phyloP scores from a whole-genome alignment of 30 jellyfish, hydroid and myxozoan species.

The Pseudorhiza aurosa region DNA sequence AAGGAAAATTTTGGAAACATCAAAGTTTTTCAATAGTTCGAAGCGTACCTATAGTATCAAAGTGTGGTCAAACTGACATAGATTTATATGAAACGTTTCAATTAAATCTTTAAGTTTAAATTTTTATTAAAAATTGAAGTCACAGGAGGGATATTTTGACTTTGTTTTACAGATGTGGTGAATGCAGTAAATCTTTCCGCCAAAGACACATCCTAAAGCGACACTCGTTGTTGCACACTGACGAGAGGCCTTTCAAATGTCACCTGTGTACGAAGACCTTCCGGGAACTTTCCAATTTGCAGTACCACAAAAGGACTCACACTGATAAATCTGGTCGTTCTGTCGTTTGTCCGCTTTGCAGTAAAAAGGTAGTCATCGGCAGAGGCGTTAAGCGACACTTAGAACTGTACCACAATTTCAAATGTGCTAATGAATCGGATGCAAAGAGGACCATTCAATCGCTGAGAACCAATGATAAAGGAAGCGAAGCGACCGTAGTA shows the following conservation, averaged over 20 bases:
- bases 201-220: conserved; percentile 73
- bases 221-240: conserved; percentile 70
- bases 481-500: too few relatives aligned
- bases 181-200: conserved; percentile 84
- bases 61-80: too few relatives aligned
- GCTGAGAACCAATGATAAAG: conserved; percentile 37
- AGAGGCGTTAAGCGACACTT: conserved; percentile 81
- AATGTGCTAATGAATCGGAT: conserved; percentile 38
- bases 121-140: too few relatives aligned
- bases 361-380: conserved; percentile 69
- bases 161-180: conserved; percentile 63
- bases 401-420: conserved; percentile 58
- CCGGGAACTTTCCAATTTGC: conserved; percentile 71
- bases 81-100: too few relatives aligned
- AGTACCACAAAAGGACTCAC: conserved; percentile 80
- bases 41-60: too few relatives aligned
- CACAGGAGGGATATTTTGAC: too few relatives aligned
- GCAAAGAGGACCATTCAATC: conserved; percentile 30
- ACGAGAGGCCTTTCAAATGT: conserved; percentile 74
- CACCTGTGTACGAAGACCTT: conserved; percentile 73
- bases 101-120: too few relatives aligned
- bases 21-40: too few relatives aligned
- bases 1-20: too few relatives aligned
- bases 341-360: conserved; percentile 84
- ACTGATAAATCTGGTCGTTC: conserved; percentile 60